These are phyloP conservation scores for Caretta caretta DNA, from an alignment of 2,113 vertebrate genomes.

Conservation along the genomic window DNA sequence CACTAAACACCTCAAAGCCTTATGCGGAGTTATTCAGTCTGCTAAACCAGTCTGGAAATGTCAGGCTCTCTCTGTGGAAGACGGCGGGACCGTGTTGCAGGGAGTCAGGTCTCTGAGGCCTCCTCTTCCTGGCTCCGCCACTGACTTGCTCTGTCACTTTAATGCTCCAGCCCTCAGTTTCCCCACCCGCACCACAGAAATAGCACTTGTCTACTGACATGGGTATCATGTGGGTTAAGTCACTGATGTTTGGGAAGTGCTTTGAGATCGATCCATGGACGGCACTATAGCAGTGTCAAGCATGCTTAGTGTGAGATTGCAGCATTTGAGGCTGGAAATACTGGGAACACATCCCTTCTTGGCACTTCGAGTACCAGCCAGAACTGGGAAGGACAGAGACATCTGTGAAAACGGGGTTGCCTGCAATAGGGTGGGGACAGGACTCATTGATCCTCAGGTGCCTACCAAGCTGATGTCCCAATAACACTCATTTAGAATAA, in stretches of 20 bases:
- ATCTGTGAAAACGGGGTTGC: not conserved
- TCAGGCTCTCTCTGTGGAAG: not conserved
- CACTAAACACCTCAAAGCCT: not conserved
- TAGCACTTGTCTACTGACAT: rapidly evolving
- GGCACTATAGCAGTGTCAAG: not conserved
- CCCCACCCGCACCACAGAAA: rapidly evolving
- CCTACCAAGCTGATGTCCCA: not conserved
- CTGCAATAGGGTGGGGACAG: not conserved
- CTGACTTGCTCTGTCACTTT: not conserved
- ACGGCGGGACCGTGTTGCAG: not conserved
- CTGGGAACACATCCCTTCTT: not conserved
- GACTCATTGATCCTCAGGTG: not conserved
- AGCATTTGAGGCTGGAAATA: not conserved
- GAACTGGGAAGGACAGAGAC: not conserved
- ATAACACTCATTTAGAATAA: not conserved
- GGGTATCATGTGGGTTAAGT: not conserved
- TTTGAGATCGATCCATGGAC: not conserved
- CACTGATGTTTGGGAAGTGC: not conserved
- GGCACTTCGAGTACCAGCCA: not conserved
- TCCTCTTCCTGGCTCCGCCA: not conserved
- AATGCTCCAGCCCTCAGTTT: not conserved
- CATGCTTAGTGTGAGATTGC: not conserved
- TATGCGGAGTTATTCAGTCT: not conserved
- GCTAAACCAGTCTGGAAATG: not conserved
- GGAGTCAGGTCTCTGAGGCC: not conserved